A percentile compares a stretch with the other conserved stretches of the same genome.
phyloP scores from a whole-genome alignment of 2,797 vertebrate genomes.

The Sebastes taczanowskii region DNA sequence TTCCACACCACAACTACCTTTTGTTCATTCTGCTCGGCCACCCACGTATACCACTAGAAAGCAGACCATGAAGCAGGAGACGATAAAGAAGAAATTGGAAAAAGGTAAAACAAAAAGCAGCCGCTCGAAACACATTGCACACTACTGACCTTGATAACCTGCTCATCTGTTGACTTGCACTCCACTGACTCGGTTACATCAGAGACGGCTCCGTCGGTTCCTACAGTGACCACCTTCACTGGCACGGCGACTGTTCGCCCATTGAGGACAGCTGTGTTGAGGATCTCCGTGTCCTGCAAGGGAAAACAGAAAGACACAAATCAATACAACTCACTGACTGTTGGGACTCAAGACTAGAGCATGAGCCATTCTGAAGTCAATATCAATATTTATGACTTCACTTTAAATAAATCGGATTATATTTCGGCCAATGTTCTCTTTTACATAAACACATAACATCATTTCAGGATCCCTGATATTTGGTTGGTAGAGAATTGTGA shows the following conservation, averaged over 20 bases:
- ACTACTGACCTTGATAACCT: constrained; percentile 89
- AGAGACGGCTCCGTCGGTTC: constrained; percentile 85
- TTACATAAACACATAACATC: not conserved
- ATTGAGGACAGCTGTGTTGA: constrained; percentile 94
- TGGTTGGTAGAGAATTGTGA: not conserved
- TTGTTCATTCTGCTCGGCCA: not conserved
- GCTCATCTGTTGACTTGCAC: constrained; percentile 90
- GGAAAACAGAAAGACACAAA: not conserved
- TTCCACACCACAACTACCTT: not conserved
- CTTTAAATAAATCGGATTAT: not conserved
- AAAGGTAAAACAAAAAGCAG: constrained; percentile 1
- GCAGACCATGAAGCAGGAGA: not conserved
- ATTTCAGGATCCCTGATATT: not conserved
- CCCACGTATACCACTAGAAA: not conserved
- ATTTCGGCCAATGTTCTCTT: not conserved
- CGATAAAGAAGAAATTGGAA: not conserved
- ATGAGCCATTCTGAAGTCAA: not conserved
- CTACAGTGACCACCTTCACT: constrained; percentile 90
- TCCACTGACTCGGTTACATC: constrained; percentile 94
- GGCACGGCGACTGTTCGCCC: constrained; percentile 91
- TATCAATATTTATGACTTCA: not conserved
- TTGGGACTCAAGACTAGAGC: not conserved
- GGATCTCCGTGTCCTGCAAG: constrained; percentile 91
- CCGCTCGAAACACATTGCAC: not conserved
- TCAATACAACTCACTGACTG: not conserved